Evolutionary conservation across 2,797 vertebrate genomes (phyloP).

Genomic region (Morus bassanus): DNA sequence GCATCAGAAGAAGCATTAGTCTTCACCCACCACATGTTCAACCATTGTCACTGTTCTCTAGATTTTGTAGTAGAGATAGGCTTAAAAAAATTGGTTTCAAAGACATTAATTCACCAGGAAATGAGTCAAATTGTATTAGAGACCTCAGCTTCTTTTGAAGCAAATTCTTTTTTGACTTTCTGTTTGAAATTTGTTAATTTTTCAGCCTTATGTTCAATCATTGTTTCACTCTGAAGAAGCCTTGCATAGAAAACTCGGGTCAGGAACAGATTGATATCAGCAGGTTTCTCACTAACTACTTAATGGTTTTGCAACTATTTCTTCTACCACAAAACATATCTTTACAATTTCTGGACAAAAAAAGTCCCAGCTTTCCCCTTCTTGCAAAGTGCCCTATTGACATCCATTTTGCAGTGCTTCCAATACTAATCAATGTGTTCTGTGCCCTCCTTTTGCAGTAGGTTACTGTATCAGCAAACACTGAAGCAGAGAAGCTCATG

Average conservation of each 20-base stretch:
- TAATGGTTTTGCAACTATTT: not conserved
- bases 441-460: not conserved
- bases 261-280: not conserved
- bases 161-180: not conserved
- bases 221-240: not conserved
- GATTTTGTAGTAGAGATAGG: not conserved
- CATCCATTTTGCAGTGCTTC: not conserved
- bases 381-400: not conserved
- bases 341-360: not conserved
- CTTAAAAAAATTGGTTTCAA: not conserved
- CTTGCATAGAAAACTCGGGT: not conserved
- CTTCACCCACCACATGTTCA: not conserved
- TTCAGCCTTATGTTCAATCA: not conserved
- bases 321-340: not conserved
- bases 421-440: not conserved
- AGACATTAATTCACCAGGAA: not conserved
- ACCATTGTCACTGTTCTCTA: not conserved
- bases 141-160: not conserved
- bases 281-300: not conserved
- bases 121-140: not conserved
- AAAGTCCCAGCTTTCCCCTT: not conserved
- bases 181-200: not conserved
- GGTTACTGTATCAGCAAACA: not conserved
- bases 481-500: not conserved
- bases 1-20: not conserved